phyloP scores from a whole-genome alignment of 2,888 invertebrate genomes.

The Brenthis ino region DNA sequence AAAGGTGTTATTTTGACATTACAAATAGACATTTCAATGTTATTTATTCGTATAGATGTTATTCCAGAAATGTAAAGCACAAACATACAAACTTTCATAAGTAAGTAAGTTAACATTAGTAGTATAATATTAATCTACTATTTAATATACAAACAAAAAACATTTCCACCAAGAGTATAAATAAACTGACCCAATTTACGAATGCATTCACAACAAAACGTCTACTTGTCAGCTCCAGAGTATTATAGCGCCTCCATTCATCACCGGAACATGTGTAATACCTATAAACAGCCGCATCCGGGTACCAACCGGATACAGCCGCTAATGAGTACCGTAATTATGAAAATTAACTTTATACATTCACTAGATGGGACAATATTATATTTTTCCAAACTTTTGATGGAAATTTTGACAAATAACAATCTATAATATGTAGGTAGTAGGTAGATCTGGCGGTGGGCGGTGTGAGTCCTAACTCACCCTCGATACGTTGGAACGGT shows the following conservation, averaged over 20 bases:
- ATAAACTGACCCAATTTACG: slow-evolving; percentile 14
- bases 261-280: slow-evolving; percentile 41
- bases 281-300: slow-evolving; percentile 42
- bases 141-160: not conserved
- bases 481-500: too few species aligned
- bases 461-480: too few species aligned
- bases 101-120: too few species aligned
- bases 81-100: too few species aligned
- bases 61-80: too few species aligned
- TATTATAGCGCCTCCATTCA: slow-evolving; percentile 32
- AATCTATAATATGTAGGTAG: too few species aligned
- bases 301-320: slow-evolving; percentile 38
- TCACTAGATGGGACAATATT: slow-evolving; percentile 13
- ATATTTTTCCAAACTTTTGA: not conserved
- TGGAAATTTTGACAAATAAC: too few species aligned
- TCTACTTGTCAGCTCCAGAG: slow-evolving; percentile 16
- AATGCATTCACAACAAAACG: slow-evolving; percentile 16
- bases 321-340: slow-evolving; percentile 54
- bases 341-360: slow-evolving; percentile 38
- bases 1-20: too few species aligned
- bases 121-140: not conserved
- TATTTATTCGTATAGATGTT: too few species aligned
- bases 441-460: too few species aligned
- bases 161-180: slow-evolving; percentile 4
- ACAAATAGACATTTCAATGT: too few species aligned